Conservation (phyloP, 2,797 vertebrate genomes). For the Coranthus polyacanthus region DNA sequence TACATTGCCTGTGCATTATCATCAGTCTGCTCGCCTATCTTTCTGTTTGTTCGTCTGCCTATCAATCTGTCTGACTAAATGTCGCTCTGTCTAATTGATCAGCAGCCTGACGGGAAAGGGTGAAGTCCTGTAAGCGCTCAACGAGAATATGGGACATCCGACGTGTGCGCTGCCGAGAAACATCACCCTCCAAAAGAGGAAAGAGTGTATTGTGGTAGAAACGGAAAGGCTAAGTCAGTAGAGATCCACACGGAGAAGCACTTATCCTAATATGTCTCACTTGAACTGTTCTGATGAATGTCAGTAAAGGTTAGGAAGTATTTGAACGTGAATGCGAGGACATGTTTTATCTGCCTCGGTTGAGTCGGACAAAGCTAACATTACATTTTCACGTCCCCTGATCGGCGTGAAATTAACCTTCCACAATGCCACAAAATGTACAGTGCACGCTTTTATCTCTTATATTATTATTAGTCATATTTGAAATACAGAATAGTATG, state of each 20-base stretch:
- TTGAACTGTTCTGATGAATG: slow-evolving; percentile 11
- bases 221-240: neutral
- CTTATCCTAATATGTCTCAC: slow-evolving; percentile 8
- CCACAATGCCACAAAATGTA: too few relatives aligned
- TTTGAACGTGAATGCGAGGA: too few relatives aligned
- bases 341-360: too few relatives aligned
- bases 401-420: too few relatives aligned
- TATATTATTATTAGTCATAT: too few relatives aligned
- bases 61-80: slow-evolving; percentile 66
- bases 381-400: too few relatives aligned
- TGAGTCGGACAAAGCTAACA: too few relatives aligned
- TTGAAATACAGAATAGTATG: too few relatives aligned
- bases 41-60: slow-evolving; percentile 62
- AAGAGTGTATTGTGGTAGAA: slow-evolving; percentile 13
- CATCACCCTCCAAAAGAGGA: slow-evolving; percentile 15
- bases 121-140: slow-evolving; percentile 42
- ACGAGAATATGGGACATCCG: slow-evolving; percentile 40
- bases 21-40: slow-evolving; percentile 68
- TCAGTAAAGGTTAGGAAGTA: slow-evolving; percentile 17
- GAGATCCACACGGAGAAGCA: slow-evolving; percentile 6
- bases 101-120: slow-evolving; percentile 53
- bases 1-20: slow-evolving; percentile 58
- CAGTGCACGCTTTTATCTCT: too few relatives aligned
- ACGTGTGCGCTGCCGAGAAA: slow-evolving; percentile 47
- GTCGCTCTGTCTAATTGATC: slow-evolving; percentile 70